phyloP scores from a whole-genome alignment of 1,140 invertebrate species.

The Holcopasites calliopsidis region DNA sequence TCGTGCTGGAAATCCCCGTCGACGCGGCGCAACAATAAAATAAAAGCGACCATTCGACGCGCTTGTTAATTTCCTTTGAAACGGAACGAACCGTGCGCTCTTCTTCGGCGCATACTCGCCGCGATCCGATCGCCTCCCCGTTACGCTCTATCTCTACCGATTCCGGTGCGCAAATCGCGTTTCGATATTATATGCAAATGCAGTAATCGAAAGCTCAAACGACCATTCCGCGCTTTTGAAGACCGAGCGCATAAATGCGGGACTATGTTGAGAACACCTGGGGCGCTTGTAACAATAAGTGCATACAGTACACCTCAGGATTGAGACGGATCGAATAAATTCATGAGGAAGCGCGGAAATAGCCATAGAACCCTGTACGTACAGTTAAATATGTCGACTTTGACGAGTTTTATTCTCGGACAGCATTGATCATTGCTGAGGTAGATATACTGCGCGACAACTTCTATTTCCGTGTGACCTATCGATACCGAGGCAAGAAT shows the following conservation, averaged over 20 bases:
- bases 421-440: constrained; percentile 14
- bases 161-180: neutral
- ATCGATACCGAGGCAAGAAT: neutral
- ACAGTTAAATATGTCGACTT: constrained; percentile 16
- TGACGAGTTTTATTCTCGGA: neutral
- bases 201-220: neutral
- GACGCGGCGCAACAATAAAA: constrained; percentile 14
- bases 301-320: neutral
- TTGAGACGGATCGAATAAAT: neutral
- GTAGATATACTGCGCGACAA: neutral
- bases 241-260: too few relatives aligned
- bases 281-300: too few relatives aligned
- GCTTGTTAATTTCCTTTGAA: constrained; percentile 17
- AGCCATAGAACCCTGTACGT: neutral
- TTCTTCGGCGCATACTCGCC: neutral
- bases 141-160: neutral
- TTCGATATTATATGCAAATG: neutral
- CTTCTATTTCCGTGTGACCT: constrained; percentile 2
- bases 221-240: neutral
- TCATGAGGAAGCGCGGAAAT: neutral
- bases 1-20: neutral
- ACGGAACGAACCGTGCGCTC: constrained; percentile 12
- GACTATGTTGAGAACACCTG: too few relatives aligned
- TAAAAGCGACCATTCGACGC: constrained; percentile 2
- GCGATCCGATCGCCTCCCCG: neutral